A percentile compares a stretch with the other conserved stretches of the same genome.
Conservation (phyloP, 2,888 invertebrate species). For the Eumacrocentrus americanus region DNA sequence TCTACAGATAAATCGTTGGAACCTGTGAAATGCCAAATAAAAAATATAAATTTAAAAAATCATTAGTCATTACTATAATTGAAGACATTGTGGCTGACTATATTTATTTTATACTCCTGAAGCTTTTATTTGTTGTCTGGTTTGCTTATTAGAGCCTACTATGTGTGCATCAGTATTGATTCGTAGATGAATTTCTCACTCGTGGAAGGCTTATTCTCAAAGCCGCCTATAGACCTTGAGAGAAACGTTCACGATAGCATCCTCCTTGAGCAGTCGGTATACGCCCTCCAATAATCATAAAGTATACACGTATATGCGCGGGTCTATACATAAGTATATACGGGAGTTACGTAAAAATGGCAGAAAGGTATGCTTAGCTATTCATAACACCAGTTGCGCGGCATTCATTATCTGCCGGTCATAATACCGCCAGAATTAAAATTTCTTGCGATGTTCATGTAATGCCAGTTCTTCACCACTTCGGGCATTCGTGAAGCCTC, state of each 20-base stretch:
- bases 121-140: too few species aligned
- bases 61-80: too few species aligned
- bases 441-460: conserved; percentile 42
- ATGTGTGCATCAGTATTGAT: too few species aligned
- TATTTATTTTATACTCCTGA: too few species aligned
- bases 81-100: too few species aligned
- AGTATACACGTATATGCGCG: conserved; percentile 40
- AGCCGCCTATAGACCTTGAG: conserved; percentile 15
- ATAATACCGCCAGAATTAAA: conserved; percentile 45
- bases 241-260: conserved; percentile 33
- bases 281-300: conserved; percentile 56
- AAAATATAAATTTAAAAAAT: too few species aligned
- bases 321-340: conserved; percentile 30
- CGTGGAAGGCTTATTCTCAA: conserved; percentile 5
- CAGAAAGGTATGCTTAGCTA: conserved; percentile 44
- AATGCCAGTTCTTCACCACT: conserved; percentile 38
- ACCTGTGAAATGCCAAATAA: too few species aligned
- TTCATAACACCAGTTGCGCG: conserved; percentile 54
- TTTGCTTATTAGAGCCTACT: too few species aligned
- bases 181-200: not conserved
- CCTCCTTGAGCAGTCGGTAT: conserved; percentile 41
- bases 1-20: too few species aligned
- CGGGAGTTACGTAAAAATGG: conserved; percentile 45
- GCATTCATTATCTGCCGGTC: conserved; percentile 52
- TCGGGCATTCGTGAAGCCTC: not conserved